Evolutionary conservation across 2,797 vertebrate species (phyloP).

Genomic region (Danio tinwini): DNA sequence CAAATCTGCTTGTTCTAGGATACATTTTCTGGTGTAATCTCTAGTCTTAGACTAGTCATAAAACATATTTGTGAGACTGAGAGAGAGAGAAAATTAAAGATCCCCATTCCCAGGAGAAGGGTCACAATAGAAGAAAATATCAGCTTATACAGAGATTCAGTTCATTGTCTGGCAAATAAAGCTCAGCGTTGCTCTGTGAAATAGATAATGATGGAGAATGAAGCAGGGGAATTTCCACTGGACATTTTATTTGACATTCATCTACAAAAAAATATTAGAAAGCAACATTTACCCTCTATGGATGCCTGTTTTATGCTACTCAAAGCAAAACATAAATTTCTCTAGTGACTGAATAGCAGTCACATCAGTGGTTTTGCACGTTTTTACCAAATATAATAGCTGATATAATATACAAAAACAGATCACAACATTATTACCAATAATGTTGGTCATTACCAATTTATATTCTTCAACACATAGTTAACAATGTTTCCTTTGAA

Average conservation of each 20-base stretch:
- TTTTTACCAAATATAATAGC: background rate
- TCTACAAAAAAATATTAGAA: background rate
- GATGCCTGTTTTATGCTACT: background rate
- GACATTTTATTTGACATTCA: slow-evolving; percentile 8
- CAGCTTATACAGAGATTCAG: background rate
- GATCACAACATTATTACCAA: background rate
- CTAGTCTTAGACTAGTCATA: background rate
- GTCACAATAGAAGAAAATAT: background rate
- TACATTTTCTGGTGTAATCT: background rate
- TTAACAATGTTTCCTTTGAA: background rate
- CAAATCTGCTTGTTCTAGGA: background rate
- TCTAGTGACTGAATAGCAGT: background rate
- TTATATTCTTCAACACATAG: background rate
- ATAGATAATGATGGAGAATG: background rate
- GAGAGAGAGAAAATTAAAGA: slow-evolving; percentile 3
- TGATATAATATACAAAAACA: background rate
- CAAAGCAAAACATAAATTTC: background rate
- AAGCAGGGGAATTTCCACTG: background rate
- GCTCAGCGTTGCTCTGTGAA: slow-evolving; percentile 3
- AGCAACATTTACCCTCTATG: background rate
- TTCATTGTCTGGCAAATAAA: background rate
- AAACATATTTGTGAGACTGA: slow-evolving; percentile 7
- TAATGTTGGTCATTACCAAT: background rate
- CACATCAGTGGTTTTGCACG: background rate
- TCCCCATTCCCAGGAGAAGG: background rate